Evolutionary conservation across 2,888 invertebrate genomes (phyloP), one percentile per base, ranked within the genome.

Genomic region (Stenolophus ochropezus): DNA sequence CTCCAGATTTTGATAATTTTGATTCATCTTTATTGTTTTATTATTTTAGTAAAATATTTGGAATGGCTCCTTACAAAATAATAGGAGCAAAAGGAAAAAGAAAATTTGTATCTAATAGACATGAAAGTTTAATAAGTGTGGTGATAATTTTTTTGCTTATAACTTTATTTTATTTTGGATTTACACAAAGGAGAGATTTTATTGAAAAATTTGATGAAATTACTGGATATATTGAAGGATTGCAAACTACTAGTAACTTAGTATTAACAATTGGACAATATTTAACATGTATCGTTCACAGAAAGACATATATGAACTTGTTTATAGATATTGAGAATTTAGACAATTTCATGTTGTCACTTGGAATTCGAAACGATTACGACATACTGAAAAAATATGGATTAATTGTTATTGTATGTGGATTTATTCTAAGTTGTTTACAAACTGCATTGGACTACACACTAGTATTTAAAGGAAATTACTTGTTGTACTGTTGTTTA

Each of bases 1-100:
- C 61, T 61, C 3, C 4, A 23, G 61, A 61, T 2, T 11, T 61
- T n/a, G 81, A 81, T 16, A 56, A 74, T 5, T 74, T 74, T n/a
- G 81, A 81, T 51, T 49, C 47, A 11, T 4, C 49, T 8, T 25
- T 8, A 25, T 61, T 47, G n/a, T 47, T 42, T 42, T 81, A 74
- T 14, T 74, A 74, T 20, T 33, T 74, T 1, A 18, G 25, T 4
- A 81, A 61, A 61, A 0, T 75, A 25, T 75, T 81, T 18, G 81
- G 81, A 23, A 74, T 81, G 81, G 75, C 81, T 23, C 75, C 74
- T 1, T 81, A 81, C 18, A 42, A 56, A 47, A 74, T 81, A 14
- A 42, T 27, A 49, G 61, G 61, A 3, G 11, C 4, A 3, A n/a
- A n/a, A 2, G 74, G 61, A 3, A 47, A 11, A 74, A 61, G 74